A percentile compares a stretch with the other conserved stretches of the same genome.
These are phyloP conservation scores for Ditula angustiorana DNA, from an alignment of 2,888 invertebrate genomes.

Conservation along the genomic window DNA sequence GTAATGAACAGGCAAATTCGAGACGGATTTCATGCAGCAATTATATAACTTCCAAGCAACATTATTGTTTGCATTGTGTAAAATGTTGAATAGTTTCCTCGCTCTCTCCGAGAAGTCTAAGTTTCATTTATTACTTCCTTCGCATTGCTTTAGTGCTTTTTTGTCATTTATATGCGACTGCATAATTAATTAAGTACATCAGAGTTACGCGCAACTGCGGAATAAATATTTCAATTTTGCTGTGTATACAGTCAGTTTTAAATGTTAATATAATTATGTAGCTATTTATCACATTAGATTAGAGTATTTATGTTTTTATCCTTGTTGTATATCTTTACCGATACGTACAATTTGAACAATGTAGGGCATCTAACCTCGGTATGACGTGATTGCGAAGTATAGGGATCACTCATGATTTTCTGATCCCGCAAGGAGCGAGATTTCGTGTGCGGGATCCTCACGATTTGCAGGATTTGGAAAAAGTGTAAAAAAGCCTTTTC, in stretches of 20 bases:
- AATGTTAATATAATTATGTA: too few species aligned
- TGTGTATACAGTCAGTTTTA: neutral
- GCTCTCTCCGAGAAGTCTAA: constrained; percentile 5
- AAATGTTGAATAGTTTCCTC: constrained; percentile 3
- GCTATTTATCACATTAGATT: too few species aligned
- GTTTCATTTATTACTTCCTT: constrained; percentile 5
- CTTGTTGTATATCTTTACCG: too few species aligned
- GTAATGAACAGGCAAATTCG: constrained; percentile 7
- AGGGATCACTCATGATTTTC: too few species aligned
- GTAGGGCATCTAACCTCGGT: too few species aligned
- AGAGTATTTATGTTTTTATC: too few species aligned
- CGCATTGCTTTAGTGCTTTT: neutral
- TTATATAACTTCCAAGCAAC: constrained; percentile 16
- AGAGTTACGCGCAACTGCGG: neutral
- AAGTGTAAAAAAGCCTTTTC: too few species aligned
- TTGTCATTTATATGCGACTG: neutral
- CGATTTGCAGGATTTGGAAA: too few species aligned
- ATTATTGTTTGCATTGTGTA: constrained; percentile 21
- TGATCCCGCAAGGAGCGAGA: too few species aligned
- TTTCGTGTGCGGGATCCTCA: too few species aligned
- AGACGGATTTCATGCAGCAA: constrained; percentile 8
- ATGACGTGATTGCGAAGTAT: too few species aligned
- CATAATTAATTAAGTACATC: neutral
- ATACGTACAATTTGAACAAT: too few species aligned
- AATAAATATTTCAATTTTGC: neutral